These are phyloP conservation scores for Phataginus tricuspis DNA, from an alignment of 2,797 vertebrate species.

Conservation along the genomic window DNA sequence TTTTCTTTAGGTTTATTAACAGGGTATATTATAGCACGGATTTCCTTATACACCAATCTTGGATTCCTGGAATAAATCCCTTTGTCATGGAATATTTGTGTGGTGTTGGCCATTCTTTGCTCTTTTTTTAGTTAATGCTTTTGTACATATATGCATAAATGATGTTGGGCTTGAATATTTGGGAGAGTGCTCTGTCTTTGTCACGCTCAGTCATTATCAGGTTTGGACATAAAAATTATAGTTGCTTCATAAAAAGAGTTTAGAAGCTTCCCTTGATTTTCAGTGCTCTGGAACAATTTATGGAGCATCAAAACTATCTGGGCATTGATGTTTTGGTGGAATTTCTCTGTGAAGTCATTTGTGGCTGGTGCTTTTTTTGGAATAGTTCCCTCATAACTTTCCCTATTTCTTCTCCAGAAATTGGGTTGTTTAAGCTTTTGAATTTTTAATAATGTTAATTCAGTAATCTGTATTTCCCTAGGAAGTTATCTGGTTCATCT, in stretches of 20 bases:
- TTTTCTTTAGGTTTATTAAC: not conserved
- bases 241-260: not conserved
- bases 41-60: not conserved
- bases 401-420: not conserved
- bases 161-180: not conserved
- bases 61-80: not conserved
- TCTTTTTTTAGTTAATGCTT: not conserved
- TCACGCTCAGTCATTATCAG: not conserved
- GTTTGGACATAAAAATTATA: not conserved
- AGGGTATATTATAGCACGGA: not conserved
- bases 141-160: not conserved
- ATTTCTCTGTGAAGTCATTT: not conserved
- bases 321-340: not conserved
- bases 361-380: not conserved
- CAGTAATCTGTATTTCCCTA: not conserved
- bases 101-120: not conserved
- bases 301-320: not conserved
- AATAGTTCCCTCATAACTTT: not conserved
- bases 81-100: not conserved
- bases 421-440: not conserved
- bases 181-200: not conserved
- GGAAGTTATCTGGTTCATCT: not conserved
- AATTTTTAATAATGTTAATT: not conserved
- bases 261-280: not conserved
- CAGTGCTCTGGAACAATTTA: not conserved